Base-by-base conservation (phyloP, 2,113 vertebrate genomes). In the Bufo bufo region DNA sequence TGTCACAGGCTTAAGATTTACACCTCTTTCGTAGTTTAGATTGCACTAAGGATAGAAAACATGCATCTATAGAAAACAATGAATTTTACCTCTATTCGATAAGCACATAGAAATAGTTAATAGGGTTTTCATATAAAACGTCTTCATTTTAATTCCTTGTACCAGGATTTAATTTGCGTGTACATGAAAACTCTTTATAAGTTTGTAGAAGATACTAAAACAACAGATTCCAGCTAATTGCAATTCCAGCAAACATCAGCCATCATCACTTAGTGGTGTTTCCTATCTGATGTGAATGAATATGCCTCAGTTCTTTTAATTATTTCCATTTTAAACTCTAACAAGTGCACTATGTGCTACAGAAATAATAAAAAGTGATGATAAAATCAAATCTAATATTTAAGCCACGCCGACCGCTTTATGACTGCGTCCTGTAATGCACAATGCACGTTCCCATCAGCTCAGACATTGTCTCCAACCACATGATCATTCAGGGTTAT, bases 201-300 rank as follows among this genome's bases (percentile, higher is more conserved):
- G 63, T 59, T 63, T 82, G 78, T 59, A 17, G 54, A 59, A 59
- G 13, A 33, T 52, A 66, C 81, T 65, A 83, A 83, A 66, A 83
- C 47, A 84, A 65, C 14, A 52, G 47, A 52, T 69, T 69, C 14
- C 65, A 19, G 63, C 49, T 84, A 84, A 84, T 84, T 84, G 65
- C 65, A 72, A 33, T 84, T 84, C 59, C 63, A 71, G 47, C 82
- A 84, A 84, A 69, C 49, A 83, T 69, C 43, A 49, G 6, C 19
- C 49, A 6, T 9, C 14, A 71, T 72, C n/a, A 61, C 59, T 84
- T 71, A 84, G 50, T 14, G 23, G 66, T 16, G 65, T 56, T 56
- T 71, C 8, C 82, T 47, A 52, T 50, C 47, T 84, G 54, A 72
- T 54, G 65, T 84, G 50, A 54, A 72, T 8, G 49, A 23, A 54